Evolutionary conservation across 2,888 invertebrate species (phyloP).

Genomic region (Drosophila borealis): DNA sequence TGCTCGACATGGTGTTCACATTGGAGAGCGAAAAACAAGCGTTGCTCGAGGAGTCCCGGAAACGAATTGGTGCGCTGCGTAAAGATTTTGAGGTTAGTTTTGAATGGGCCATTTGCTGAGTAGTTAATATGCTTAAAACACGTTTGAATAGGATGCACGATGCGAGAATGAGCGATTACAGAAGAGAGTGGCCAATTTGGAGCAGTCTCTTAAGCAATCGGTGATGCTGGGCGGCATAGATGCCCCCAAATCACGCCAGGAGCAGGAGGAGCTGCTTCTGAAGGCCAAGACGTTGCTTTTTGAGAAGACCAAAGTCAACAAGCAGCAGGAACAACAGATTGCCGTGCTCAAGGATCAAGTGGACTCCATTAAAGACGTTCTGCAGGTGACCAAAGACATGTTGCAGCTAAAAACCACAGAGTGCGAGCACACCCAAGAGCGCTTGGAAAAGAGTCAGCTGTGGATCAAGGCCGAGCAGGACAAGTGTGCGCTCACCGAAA

Average conservation of each 20-base stretch:
- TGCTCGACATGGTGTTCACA: conserved; percentile 83
- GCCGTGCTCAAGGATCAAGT: conserved; percentile 88
- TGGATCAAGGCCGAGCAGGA: conserved; percentile 91
- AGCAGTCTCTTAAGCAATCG: conserved; percentile 83
- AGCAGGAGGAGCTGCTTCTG: conserved; percentile 86
- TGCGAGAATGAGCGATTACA: conserved; percentile 83
- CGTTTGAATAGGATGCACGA: conserved; percentile 71
- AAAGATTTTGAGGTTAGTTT: conserved; percentile 84
- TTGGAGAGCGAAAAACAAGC: conserved; percentile 84
- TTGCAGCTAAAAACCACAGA: conserved; percentile 92
- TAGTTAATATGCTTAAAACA: not conserved
- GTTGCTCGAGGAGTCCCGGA: conserved; percentile 83
- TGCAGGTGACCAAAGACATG: conserved; percentile 92
- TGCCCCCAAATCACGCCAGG: conserved; percentile 82
- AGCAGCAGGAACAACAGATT: conserved; percentile 92
- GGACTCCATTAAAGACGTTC: conserved; percentile 91
- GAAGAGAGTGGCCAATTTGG: conserved; percentile 78
- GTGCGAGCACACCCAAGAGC: conserved; percentile 89
- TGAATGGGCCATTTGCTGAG: not conserved
- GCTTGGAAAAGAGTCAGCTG: conserved; percentile 88
- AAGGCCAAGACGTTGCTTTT: conserved; percentile 90
- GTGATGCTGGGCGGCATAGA: conserved; percentile 83
- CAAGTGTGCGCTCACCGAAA: conserved; percentile 88
- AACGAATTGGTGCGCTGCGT: conserved; percentile 79
- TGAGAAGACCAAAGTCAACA: conserved; percentile 91